Evolutionary conservation across 2,888 invertebrate genomes (phyloP).

Genomic region (Euzetes globulus): DNA sequence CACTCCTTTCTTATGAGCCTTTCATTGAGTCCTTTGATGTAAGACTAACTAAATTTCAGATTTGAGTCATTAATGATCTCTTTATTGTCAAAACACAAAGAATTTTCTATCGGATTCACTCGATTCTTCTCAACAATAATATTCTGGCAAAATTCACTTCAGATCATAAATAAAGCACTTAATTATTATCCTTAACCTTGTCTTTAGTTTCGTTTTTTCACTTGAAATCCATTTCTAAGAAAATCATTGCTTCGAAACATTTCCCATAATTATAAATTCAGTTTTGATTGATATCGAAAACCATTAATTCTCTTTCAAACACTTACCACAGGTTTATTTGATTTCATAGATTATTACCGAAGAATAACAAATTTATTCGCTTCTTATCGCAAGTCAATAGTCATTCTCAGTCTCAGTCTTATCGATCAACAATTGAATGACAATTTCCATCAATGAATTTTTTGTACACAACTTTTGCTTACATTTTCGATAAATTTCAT

Average conservation of each 20-base stretch:
- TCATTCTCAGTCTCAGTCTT: neutral
- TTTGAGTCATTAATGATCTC: neutral
- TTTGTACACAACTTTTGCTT: neutral
- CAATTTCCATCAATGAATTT: neutral
- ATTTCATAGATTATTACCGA: neutral
- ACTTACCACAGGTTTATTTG: neutral
- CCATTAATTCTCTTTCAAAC: neutral
- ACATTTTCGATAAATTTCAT: neutral
- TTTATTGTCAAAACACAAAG: neutral
- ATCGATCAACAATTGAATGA: neutral
- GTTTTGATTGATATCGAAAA: conserved; percentile 11
- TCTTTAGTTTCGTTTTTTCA: neutral
- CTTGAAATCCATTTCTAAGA: too few relatives aligned
- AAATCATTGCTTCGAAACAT: neutral
- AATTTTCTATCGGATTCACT: neutral
- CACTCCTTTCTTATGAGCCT: conserved; percentile 1
- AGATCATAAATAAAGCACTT: neutral
- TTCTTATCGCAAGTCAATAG: conserved; percentile 11
- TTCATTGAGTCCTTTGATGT: neutral
- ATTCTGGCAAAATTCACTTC: neutral
- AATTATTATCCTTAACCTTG: conserved; percentile 5
- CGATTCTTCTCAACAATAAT: neutral
- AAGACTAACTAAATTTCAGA: neutral
- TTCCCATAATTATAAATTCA: conserved; percentile 25
- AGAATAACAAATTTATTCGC: neutral